phyloP scores from a whole-genome alignment of 1,140 invertebrate genomes.

The Lordiphosa stackelbergi region DNA sequence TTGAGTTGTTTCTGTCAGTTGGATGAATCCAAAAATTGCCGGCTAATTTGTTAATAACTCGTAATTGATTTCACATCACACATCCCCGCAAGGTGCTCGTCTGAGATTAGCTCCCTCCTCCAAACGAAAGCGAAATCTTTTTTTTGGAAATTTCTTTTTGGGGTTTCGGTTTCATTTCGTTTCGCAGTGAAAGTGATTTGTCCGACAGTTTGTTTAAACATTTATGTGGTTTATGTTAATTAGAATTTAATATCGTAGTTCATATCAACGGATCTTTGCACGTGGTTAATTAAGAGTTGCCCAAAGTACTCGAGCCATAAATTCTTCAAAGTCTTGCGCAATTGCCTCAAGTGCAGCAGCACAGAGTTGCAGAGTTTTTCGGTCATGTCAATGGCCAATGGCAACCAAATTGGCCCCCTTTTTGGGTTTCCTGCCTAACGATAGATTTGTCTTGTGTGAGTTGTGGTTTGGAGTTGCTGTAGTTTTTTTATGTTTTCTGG shows the following conservation, averaged over 20 bases:
- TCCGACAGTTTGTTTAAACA: slow-evolving; percentile 39
- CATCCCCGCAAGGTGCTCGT: slow-evolving; percentile 15
- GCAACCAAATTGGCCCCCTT: slow-evolving; percentile 57
- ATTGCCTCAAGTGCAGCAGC: slow-evolving; percentile 27
- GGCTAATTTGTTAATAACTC: slow-evolving; percentile 72
- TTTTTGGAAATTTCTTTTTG: slow-evolving; percentile 20
- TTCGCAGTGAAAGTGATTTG: slow-evolving; percentile 69
- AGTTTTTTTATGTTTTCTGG: slow-evolving; percentile 26
- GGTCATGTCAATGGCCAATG: slow-evolving; percentile 63
- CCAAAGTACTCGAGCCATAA: slow-evolving; percentile 46
- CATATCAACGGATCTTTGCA: slow-evolving; percentile 18
- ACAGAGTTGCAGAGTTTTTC: slow-evolving; percentile 25
- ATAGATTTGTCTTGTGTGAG: slow-evolving; percentile 25
- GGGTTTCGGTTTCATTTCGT: slow-evolving; percentile 29
- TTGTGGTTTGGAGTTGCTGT: slow-evolving; percentile 16
- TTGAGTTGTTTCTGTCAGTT: slow-evolving; percentile 60
- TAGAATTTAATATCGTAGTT: slow-evolving; percentile 56
- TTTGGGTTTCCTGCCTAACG: slow-evolving; percentile 54
- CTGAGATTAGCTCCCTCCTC: slow-evolving; percentile 14
- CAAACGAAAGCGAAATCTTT: slow-evolving; percentile 69
- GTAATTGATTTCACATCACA: slow-evolving; percentile 72
- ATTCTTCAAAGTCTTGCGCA: slow-evolving; percentile 65
- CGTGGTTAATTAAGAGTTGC: slow-evolving; percentile 48
- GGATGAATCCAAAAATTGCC: slow-evolving; percentile 42
- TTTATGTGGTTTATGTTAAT: slow-evolving; percentile 61